Conservation (phyloP, 1,140 invertebrate genomes). For the Drosophila sulfurigaster region DNA sequence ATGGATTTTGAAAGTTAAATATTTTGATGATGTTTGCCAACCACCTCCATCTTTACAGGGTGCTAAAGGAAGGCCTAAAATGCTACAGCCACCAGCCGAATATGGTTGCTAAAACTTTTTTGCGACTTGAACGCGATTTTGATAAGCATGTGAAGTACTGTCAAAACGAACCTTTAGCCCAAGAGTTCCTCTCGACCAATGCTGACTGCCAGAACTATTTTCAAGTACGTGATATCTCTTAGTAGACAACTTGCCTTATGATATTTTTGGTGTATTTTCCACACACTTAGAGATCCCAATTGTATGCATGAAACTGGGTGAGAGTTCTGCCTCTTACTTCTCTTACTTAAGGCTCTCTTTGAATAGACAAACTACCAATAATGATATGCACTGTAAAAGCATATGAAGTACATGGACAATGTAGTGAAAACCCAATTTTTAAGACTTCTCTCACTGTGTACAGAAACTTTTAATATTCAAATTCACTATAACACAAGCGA, state of each 20-base stretch:
- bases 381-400: too few species aligned
- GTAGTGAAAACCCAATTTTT: too few species aligned
- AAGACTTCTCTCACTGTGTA: too few species aligned
- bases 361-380: too few species aligned
- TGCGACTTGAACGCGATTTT: slow-evolving; percentile 95
- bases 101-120: slow-evolving; percentile 94
- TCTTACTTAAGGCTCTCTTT: too few species aligned
- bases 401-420: too few species aligned
- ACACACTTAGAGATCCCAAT: too few species aligned
- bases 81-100: slow-evolving; percentile 95
- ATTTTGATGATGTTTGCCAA: not conserved
- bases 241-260: not conserved
- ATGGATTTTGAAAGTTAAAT: slow-evolving; percentile 80
- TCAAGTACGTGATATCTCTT: slow-evolving; percentile 87
- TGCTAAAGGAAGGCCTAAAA: slow-evolving; percentile 96
- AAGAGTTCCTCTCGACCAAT: slow-evolving; percentile 91
- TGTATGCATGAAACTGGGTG: too few species aligned
- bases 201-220: slow-evolving; percentile 91
- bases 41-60: slow-evolving; percentile 86
- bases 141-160: slow-evolving; percentile 97
- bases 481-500: too few species aligned
- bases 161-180: slow-evolving; percentile 93
- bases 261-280: too few species aligned
- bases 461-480: too few species aligned
- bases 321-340: too few species aligned